Percentiles rank a stretch among this genome's conserved stretches.
These are phyloP conservation scores for Gerris buenoi DNA, from an alignment of 1,140 invertebrate species.

Conservation along the genomic window DNA sequence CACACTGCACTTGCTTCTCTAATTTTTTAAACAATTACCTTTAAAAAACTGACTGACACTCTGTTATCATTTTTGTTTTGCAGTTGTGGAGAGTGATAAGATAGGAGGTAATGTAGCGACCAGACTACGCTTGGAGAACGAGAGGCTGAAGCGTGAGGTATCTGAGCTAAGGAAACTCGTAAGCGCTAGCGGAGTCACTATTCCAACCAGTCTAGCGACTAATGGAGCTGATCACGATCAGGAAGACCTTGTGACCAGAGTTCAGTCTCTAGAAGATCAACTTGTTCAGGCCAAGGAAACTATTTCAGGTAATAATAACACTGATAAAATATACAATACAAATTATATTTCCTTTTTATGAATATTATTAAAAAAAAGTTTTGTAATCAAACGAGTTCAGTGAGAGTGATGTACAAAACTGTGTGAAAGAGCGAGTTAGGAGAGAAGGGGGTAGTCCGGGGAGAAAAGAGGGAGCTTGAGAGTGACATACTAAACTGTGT, in stretches of 20 bases:
- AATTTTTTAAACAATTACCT: too few species aligned
- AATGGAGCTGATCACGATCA: constrained; percentile 28
- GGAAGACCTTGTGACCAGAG: constrained; percentile 28
- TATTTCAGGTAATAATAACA: constrained; percentile 40
- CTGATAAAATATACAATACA: too few species aligned
- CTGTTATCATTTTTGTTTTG: constrained; percentile 9
- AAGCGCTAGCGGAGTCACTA: constrained; percentile 18
- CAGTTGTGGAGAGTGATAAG: constrained; percentile 9
- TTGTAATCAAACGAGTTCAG: too few species aligned
- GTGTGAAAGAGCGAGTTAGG: too few species aligned
- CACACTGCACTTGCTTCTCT: too few species aligned
- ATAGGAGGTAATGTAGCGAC: constrained; percentile 13
- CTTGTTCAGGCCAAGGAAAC: constrained; percentile 39
- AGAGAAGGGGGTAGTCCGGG: too few species aligned
- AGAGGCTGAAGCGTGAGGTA: constrained; percentile 48
- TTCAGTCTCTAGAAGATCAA: constrained; percentile 29
- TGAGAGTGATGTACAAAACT: too few species aligned
- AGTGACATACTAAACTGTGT: too few species aligned
- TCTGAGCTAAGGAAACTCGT: constrained; percentile 25
- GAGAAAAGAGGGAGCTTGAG: too few species aligned
- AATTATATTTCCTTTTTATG: too few species aligned
- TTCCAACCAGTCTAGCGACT: constrained; percentile 7
- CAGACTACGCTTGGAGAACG: constrained; percentile 46
- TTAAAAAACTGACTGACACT: too few species aligned
- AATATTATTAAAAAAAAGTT: too few species aligned